Evolutionary conservation across 2,797 vertebrate genomes (phyloP).

Genomic region (Furcifer pardalis): DNA sequence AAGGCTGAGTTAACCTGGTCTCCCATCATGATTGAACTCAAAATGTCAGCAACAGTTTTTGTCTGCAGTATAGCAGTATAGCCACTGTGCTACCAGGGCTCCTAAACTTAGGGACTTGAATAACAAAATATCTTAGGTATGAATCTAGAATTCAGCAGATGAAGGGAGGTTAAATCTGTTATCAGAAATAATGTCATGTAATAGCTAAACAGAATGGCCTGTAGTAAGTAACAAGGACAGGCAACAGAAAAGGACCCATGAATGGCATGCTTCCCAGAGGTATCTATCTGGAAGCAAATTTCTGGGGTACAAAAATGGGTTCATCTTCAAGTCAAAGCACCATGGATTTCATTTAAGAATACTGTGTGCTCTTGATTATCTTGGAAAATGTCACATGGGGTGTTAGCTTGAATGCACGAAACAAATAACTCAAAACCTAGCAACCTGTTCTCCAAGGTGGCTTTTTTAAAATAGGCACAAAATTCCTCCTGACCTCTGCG

Average conservation of each 20-base stretch:
- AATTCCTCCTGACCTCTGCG: slow-evolving; percentile 12
- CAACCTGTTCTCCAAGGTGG: not conserved
- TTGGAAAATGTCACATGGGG: not conserved
- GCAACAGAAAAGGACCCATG: not conserved
- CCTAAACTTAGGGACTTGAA: too few relatives aligned
- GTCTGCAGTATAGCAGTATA: too few relatives aligned
- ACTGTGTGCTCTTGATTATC: not conserved
- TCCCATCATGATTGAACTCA: too few relatives aligned
- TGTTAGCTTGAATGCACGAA: not conserved
- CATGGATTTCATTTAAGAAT: not conserved
- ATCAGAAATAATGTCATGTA: too few relatives aligned
- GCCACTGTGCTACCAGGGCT: too few relatives aligned
- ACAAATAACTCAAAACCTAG: not conserved
- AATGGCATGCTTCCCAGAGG: not conserved
- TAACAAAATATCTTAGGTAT: not conserved
- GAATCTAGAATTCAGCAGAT: not conserved
- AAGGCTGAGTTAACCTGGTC: too few relatives aligned
- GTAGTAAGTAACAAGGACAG: not conserved
- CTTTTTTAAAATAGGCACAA: slow-evolving; percentile 19
- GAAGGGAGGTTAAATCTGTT: not conserved
- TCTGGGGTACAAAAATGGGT: not conserved
- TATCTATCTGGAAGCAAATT: not conserved
- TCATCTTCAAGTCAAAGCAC: not conserved
- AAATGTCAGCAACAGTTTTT: too few relatives aligned
- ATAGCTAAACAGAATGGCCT: too few relatives aligned